These are phyloP conservation scores for Candidula unifasciata DNA, from an alignment of 2,888 invertebrate species.

Conservation along the genomic window DNA sequence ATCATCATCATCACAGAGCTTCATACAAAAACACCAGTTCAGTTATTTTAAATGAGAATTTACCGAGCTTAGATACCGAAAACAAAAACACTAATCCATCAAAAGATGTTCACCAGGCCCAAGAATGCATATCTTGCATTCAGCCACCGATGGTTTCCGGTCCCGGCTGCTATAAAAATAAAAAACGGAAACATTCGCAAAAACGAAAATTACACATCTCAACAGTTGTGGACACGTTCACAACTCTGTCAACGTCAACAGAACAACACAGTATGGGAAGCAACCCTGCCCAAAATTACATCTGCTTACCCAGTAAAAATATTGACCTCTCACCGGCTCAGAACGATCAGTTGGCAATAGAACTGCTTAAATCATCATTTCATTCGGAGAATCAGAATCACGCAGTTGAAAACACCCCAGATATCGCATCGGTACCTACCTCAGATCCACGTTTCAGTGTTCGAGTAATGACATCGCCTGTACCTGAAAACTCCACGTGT, in stretches of 20 bases:
- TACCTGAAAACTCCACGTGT: neutral
- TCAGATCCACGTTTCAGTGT: slow-evolving; percentile 42
- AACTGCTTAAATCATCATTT: slow-evolving; percentile 18
- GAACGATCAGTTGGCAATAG: slow-evolving; percentile 13
- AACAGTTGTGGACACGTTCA: neutral
- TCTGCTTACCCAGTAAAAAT: slow-evolving; percentile 5
- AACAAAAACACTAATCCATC: neutral
- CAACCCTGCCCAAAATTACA: neutral
- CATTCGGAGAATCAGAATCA: neutral
- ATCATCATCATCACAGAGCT: neutral
- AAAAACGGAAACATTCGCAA: slow-evolving; percentile 19
- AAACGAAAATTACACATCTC: neutral
- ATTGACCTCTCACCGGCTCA: neutral
- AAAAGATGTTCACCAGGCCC: neutral
- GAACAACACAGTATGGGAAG: neutral
- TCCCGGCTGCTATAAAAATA: slow-evolving; percentile 10
- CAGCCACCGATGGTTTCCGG: slow-evolving; percentile 13
- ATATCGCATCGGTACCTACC: neutral
- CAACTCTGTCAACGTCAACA: neutral
- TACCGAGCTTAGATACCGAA: no score
- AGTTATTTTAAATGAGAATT: neutral
- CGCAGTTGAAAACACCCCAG: neutral
- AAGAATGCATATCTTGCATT: neutral
- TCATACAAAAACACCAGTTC: neutral
- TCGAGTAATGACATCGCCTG: slow-evolving; percentile 27